Conservation (phyloP, 23 tunicate species). For the Phallusia fumigata region DNA sequence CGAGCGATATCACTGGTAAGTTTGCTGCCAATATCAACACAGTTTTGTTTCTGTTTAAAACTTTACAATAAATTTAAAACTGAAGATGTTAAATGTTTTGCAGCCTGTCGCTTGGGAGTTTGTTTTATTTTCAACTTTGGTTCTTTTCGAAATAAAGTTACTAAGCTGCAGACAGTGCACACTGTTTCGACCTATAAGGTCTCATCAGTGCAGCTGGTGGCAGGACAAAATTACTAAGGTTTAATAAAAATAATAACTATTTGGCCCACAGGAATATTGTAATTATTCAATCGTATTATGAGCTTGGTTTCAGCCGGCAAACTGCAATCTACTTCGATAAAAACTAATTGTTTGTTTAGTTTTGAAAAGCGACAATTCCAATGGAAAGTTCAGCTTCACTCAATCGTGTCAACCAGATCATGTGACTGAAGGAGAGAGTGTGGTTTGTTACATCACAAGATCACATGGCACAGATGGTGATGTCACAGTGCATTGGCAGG, state of each 20-base stretch:
- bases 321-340: not conserved
- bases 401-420: slow-evolving; percentile 66
- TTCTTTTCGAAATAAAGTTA: too few relatives aligned
- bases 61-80: too few relatives aligned
- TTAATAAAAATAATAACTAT: not conserved
- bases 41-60: not conserved
- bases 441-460: slow-evolving; percentile 50
- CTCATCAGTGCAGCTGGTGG: too few relatives aligned
- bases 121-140: too few relatives aligned
- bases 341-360: slow-evolving; percentile 20
- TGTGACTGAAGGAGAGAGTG: slow-evolving; percentile 42
- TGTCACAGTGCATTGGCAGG: slow-evolving; percentile 70
- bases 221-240: not conserved
- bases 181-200: too few relatives aligned
- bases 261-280: too few relatives aligned
- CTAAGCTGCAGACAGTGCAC: too few relatives aligned
- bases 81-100: too few relatives aligned
- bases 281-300: too few relatives aligned
- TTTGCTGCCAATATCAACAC: not conserved
- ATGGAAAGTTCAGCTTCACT: slow-evolving; percentile 69
- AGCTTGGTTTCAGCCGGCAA: too few relatives aligned
- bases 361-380: slow-evolving; percentile 72
- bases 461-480: slow-evolving; percentile 53
- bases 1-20: slow-evolving; percentile 31
- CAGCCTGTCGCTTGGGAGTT: too few relatives aligned